Evolutionary conservation across 30 jellyfish, hydroid and myxozoan genomes (phyloP), one percentile per base, ranked within the genome.

Genomic region (Morbakka virulenta): DNA sequence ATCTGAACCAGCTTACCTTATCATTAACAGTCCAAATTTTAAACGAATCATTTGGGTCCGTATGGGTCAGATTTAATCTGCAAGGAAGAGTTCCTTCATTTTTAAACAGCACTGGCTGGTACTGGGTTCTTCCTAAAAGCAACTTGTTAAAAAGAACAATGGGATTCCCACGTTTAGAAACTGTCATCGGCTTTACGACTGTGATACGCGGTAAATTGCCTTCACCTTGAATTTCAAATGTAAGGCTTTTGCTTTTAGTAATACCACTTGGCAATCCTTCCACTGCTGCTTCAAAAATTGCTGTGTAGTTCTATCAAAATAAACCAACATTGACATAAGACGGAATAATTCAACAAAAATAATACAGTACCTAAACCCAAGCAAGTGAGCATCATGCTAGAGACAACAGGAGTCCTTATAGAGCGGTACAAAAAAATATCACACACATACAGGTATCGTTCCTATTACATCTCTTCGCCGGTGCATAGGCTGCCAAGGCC

Each of bases 231-330:
- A 90, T 64, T 32, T 90, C 98, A 51, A 90, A 90, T 4, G 90
- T 28, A 69, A 90, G 62, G 24, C 67, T 74, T 20, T 93, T 81
- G 31, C 93, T 87, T 53, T 79, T 90, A 2, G 98, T 64, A 20
- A 82, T 53, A 26, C 88, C 77, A 17, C 67, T 72, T 28, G 98
- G 80, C 28, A 84, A 74, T 22, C 98, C 98, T 3, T 90, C 98
- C 24, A 90, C 98, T 11, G 87, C 87, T n/a, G 96, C 95, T 21
- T 90, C 98, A 50, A 90, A 90, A 2, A 90, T 61, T n/a, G 96
- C 94, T 2, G 98, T 77, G 84, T 90, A 90, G 50, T 89, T 36
- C 98, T 90, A 62, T 49, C 76, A 53, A 32, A 49, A 47, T 27
- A 11, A 51, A 32, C 2, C 28, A 61, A 29, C n/a, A n/a, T n/a